Evolutionary conservation across 2,888 invertebrate genomes (phyloP), one percentile per base, ranked within the genome.

Genomic region (Sarcophaga carnaria): DNA sequence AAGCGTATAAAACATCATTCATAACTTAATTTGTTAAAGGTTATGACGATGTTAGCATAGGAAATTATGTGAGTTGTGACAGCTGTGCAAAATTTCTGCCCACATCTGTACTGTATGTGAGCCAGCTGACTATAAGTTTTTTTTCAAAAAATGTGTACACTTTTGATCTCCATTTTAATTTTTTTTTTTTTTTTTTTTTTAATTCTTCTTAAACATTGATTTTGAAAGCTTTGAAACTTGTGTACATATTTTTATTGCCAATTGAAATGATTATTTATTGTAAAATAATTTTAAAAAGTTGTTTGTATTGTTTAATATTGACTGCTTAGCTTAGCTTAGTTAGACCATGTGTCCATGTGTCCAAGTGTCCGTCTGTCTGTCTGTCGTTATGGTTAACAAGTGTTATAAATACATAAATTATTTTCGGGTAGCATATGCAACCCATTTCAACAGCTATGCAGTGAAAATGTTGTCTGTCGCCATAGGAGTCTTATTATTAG

Each of bases 261-360:
- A 79, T 76, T 76, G 45, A 63, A 60, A 74, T 60, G 47, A 22
- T 77, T 71, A 85, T 72, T 85, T 85, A 81, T 81, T 45, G 72
- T 64, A 47, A 77, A 64, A 45, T 75, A 17, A 12, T 63, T 20
- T 22, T 54, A 70, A 45, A 27, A 76, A 78, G 75, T 85, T 75
- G 81, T 81, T 81, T 67, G 60, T 45, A 27, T 62, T 22, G 22
- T 69, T 59, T 0, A 80, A 64, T 64, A n/a, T 20, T 45, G 37
- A 8, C 10, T 37, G 6, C 0, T 27, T 20, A 20, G 27, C 6
- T 37, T 37, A 37, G 37, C 37, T 37, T 37, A 37, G 37, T 37
- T 37, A 37, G 37, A 0, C n/a, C 12, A 62, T 3, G 20, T 11
- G 14, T n/a, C 37, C 8, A 8, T 54, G 37, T 54, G 54, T 70